Base-by-base conservation (phyloP, 2,888 invertebrate species). In the Polydrusus pterygomalis region DNA sequence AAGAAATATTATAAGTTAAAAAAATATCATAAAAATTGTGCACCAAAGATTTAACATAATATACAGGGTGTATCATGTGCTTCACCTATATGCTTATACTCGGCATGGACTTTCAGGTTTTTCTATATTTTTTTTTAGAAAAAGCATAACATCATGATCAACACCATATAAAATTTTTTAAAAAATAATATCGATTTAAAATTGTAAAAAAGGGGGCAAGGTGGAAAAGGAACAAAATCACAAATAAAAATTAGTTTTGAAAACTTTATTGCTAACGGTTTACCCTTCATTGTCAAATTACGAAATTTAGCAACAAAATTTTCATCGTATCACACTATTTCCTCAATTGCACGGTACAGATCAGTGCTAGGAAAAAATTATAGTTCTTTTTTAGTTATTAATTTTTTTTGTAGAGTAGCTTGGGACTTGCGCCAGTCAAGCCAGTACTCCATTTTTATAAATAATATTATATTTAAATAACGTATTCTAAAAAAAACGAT, bases 391-490 rank as follows among this genome's bases (percentile, higher is more conserved):
- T 76, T 58, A 40, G 34, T 67, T 65, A 51, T 71, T 62, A 65
- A 30, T 18, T 74, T 77, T 76, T 76, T 78, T 77, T 77, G 69
- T 45, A 71, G 77, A 78, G 80, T 74, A 70, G 65, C 80, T 75
- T 43, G 67, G 34, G 77, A 79, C 82, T 82, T 81, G 81, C 79
- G 58, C 80, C 77, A 67, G 80, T 79, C 82, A 81, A 82, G 81
- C 75, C 79, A 79, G 80, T 75, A 78, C 82, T 82, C 80, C 67
- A 75, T 77, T 72, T 78, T 77, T 75, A 38, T 70, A 69, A 67
- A 73, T 60, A 62, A 79, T 75, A 77, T 71, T 70, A 77, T 65
- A 74, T 73, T 77, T 67, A 78, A 78, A 72, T 54, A 80, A 65
- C 73, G 67, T 74, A 73, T 72, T 67, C 68, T 69, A 51, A 70